Base-by-base conservation (phyloP, 2,888 invertebrate genomes). In the Abscondita cerata region DNA sequence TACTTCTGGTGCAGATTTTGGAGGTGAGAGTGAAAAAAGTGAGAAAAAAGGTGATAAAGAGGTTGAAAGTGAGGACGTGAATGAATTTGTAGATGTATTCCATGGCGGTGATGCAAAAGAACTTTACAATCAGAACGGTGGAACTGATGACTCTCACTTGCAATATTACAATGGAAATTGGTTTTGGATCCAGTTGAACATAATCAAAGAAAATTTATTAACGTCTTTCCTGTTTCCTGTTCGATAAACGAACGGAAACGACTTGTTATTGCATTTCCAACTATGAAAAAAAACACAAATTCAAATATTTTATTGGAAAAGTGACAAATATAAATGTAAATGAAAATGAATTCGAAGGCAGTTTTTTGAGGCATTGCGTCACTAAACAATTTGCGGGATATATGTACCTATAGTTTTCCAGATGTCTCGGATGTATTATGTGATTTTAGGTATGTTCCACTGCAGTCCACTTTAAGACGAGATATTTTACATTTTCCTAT, bases 321-420 rank as follows among this genome's bases (percentile, higher is more conserved):
- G n/a, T n/a, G n/a, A n/a, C n/a, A n/a, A n/a, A n/a, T n/a, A n/a
- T n/a, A n/a, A n/a, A n/a, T n/a, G n/a, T n/a, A n/a, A 16, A 5
- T 8, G 15, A 41, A 15, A 8, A 41, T 3, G 41, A 15, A 41
- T 16, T 41, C 15, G 41, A 41, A 41, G 41, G 15, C 8, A 41
- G 36, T 18, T 50, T 34, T 19, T 50, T 50, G 11, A 5, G 50
- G 1, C 2, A 16, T 34, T 18, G 36, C 4, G 31, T 2, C 11
- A 50, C 50, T 2, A 50, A 18, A 15, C 36, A 36, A 18, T 36
- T 36, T n/a, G 1, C 15, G 18, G 34, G 34, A 15, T 34, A 50
- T n/a, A 18, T 34, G 13, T 50, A n/a, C n/a, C n/a, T n/a, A 50
- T 18, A 31, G 4, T 11, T 50, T 50, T 50, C 50, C 50, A n/a